Percentiles rank a stretch among this genome's conserved stretches.
These are phyloP conservation scores for Cinclus cinclus DNA, from an alignment of 2,113 vertebrate genomes.

Conservation along the genomic window DNA sequence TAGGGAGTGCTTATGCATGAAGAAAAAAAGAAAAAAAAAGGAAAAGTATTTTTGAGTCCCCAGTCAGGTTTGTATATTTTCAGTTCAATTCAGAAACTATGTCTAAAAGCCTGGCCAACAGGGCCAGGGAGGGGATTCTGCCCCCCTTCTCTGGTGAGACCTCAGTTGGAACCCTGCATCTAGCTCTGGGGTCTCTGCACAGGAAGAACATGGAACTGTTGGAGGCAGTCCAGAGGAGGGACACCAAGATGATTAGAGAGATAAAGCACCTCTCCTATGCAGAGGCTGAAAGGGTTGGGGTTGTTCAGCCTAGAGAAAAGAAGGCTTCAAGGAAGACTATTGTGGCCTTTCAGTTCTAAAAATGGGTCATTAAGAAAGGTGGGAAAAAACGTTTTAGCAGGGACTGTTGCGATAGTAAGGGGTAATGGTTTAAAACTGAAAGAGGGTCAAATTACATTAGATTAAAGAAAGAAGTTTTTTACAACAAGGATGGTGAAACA, in stretches of 20 bases:
- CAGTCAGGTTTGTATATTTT: conserved; percentile 83
- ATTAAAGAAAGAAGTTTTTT: background rate
- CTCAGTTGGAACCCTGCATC: background rate
- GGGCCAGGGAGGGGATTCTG: background rate
- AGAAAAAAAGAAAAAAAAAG: conserved; percentile 85
- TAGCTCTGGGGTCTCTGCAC: background rate
- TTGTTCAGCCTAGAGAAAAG: background rate
- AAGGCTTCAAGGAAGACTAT: background rate
- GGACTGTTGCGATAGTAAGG: fast-evolving
- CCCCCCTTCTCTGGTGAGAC: background rate
- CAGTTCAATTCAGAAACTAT: background rate
- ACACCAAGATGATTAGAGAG: background rate
- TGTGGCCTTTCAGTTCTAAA: background rate
- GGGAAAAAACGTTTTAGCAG: background rate
- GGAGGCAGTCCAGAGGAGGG: background rate
- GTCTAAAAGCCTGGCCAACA: background rate
- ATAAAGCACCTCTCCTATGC: background rate
- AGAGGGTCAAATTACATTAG: background rate
- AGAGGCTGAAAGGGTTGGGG: background rate
- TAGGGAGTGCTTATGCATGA: conserved; percentile 79
- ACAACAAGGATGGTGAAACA: background rate
- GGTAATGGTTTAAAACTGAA: background rate
- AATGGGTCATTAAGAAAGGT: background rate
- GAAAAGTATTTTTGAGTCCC: conserved; percentile 84
- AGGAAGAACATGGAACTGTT: too few relatives aligned